A percentile compares a stretch with the other conserved stretches of the same genome.
phyloP scores from a whole-genome alignment of 2,113 vertebrate genomes.

The Phasianus colchicus region DNA sequence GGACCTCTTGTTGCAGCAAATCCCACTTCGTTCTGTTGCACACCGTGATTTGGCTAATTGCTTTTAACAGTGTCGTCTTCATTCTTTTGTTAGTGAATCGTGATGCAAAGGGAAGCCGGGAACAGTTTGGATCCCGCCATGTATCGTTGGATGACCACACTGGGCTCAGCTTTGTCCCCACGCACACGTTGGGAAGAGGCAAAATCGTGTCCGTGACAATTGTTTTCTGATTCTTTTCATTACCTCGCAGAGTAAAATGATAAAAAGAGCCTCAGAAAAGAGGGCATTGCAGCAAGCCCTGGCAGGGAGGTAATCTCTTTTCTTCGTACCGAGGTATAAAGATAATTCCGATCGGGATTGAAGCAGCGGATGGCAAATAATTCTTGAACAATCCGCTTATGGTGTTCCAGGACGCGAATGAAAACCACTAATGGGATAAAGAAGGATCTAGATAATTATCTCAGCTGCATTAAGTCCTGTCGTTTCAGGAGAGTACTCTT shows the following conservation, averaged over 20 bases:
- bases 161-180: neutral
- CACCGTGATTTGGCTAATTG: slow-evolving; percentile 1
- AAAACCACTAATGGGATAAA: slow-evolving; percentile 80
- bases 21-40: slow-evolving; percentile 11
- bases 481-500: slow-evolving; percentile 52
- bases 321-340: slow-evolving; percentile 50
- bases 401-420: slow-evolving; percentile 75
- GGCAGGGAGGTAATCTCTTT: slow-evolving; percentile 71
- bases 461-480: slow-evolving; percentile 59
- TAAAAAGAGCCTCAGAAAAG: slow-evolving; percentile 34
- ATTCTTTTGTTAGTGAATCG: neutral
- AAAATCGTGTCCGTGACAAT: neutral
- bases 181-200: fast-evolving
- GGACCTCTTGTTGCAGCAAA: neutral
- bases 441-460: slow-evolving; percentile 81
- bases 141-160: neutral
- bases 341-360: slow-evolving; percentile 76
- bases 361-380: slow-evolving; percentile 75
- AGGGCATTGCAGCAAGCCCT: slow-evolving; percentile 43
- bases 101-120: neutral
- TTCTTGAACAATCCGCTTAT: slow-evolving; percentile 77
- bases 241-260: neutral
- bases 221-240: slow-evolving; percentile 15
- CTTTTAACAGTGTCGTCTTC: slow-evolving; percentile 27
- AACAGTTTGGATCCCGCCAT: neutral